Evolutionary conservation across 1,140 invertebrate genomes (phyloP).

Genomic region (Samia ricini): DNA sequence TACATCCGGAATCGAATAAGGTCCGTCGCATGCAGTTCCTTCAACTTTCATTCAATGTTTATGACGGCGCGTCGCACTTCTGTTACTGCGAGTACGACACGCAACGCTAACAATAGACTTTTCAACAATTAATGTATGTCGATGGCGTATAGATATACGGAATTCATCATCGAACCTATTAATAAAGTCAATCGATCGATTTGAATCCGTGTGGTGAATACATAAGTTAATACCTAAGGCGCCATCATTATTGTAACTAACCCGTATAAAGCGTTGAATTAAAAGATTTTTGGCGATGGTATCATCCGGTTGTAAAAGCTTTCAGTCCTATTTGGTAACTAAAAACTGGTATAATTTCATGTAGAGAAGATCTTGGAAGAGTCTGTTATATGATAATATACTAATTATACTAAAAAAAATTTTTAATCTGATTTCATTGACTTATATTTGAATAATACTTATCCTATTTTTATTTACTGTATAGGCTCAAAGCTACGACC

Average conservation of each 20-base stretch:
- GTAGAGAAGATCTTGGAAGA: no score
- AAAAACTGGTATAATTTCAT: neutral
- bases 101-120: slow-evolving; percentile 6
- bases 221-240: neutral
- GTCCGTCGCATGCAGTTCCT: slow-evolving; percentile 6
- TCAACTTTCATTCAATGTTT: slow-evolving; percentile 10
- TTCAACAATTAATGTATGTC: slow-evolving; percentile 6
- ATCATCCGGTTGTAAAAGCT: neutral
- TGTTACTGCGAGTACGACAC: neutral
- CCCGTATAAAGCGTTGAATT: neutral
- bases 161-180: neutral
- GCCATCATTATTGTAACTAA: neutral
- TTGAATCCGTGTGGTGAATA: neutral
- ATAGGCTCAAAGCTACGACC: no score
- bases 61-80: neutral
- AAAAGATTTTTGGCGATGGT: no score
- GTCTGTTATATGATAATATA: no score
- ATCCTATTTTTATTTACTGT: no score
- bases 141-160: neutral
- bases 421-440: no score
- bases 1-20: slow-evolving; percentile 9
- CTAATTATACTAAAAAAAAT: no score
- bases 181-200: neutral
- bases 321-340: neutral
- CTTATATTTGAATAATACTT: no score